Evolutionary conservation across 2,888 invertebrate species (phyloP).

Genomic region (Xylota sylvarum): DNA sequence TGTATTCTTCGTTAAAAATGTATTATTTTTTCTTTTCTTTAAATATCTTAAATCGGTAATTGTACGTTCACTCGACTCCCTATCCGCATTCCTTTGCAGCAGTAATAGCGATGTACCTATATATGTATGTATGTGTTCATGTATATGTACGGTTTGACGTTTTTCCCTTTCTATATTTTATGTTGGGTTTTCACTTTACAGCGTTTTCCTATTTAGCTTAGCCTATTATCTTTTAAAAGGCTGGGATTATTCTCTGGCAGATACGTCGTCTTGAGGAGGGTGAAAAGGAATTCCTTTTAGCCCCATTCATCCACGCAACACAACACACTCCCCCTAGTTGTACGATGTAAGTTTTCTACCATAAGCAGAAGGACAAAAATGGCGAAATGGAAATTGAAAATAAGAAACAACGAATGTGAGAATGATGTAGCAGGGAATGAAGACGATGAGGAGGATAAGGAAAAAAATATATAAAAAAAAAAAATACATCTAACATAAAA

Average conservation of each 20-base stretch:
- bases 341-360: slow-evolving; percentile 45
- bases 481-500: slow-evolving; percentile 65
- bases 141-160: slow-evolving; percentile 1
- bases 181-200: slow-evolving; percentile 73
- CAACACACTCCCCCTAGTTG: slow-evolving; percentile 54
- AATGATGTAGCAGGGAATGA: slow-evolving; percentile 30
- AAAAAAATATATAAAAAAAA: slow-evolving; percentile 66
- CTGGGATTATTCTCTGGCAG: slow-evolving; percentile 67
- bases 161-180: slow-evolving; percentile 59
- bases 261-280: slow-evolving; percentile 58
- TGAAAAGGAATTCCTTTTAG: slow-evolving; percentile 64
- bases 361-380: slow-evolving; percentile 73
- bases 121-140: slow-evolving; percentile 1
- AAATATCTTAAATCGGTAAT: slow-evolving; percentile 51
- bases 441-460: slow-evolving; percentile 80
- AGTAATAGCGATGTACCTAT: slow-evolving; percentile 38
- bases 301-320: slow-evolving; percentile 49
- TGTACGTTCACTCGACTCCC: slow-evolving; percentile 12
- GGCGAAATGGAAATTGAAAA: slow-evolving; percentile 73
- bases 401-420: slow-evolving; percentile 70
- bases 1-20: slow-evolving; percentile 18
- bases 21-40: slow-evolving; percentile 3
- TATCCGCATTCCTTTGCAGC: slow-evolving; percentile 40
- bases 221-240: slow-evolving; percentile 77
- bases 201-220: slow-evolving; percentile 77